These are phyloP conservation scores for Bambusicola thoracicus DNA, from an alignment of 2,113 vertebrate species.

Conservation along the genomic window DNA sequence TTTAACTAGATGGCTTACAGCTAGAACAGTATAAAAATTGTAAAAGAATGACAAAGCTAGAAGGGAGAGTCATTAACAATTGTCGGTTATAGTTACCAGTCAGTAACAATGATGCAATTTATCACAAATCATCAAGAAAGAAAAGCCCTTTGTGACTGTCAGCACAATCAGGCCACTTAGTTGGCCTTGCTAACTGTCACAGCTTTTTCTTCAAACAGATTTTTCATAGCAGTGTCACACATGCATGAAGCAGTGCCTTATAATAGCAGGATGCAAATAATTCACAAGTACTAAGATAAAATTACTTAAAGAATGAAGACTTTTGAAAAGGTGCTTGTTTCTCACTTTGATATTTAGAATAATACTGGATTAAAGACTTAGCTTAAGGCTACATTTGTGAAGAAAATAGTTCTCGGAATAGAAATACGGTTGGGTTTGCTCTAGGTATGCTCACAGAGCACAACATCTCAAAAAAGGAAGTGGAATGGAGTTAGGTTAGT, in stretches of 20 bases:
- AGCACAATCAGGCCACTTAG: background rate
- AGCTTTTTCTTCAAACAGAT: background rate
- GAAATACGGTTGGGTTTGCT: background rate
- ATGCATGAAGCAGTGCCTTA: background rate
- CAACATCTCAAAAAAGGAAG: background rate
- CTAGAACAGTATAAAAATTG: background rate
- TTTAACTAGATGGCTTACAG: background rate
- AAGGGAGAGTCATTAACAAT: background rate
- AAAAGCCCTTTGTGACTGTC: background rate
- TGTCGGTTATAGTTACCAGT: background rate
- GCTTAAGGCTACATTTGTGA: background rate
- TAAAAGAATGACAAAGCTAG: background rate
- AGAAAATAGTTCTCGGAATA: background rate
- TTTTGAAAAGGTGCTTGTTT: background rate
- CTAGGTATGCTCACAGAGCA: background rate
- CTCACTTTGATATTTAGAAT: background rate
- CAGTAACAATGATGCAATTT: background rate
- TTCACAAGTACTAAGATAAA: background rate
- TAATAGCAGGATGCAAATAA: background rate
- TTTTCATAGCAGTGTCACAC: background rate
- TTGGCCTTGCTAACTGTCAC: background rate
- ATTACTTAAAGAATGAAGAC: background rate
- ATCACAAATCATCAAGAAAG: constrained; percentile 1
- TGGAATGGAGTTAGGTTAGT: background rate
- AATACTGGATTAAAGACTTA: background rate